Evolutionary conservation across 2,113 vertebrate genomes (phyloP), one percentile per base, ranked within the genome.

Genomic region (Pseudopodoces humilis): DNA sequence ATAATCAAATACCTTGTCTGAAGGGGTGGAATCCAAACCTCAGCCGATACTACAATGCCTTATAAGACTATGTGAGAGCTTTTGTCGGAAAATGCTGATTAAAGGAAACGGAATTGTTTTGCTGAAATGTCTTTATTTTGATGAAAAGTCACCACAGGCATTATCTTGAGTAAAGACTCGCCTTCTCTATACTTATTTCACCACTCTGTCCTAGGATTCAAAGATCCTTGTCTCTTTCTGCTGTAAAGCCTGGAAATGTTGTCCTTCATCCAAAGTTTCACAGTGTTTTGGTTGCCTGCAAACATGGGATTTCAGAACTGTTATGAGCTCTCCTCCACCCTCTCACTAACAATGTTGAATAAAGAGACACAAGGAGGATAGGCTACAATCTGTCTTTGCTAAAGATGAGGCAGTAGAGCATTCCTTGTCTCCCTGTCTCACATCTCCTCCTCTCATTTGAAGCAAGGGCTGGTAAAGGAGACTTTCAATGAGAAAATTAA

Each of bases 1-100:
- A 77, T 3, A 21, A 81, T 55, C 24, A 77, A 69, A 76, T 59
- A 70, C 33, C 13, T 81, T 44, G 8, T 82, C 31, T 80, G 53
- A 84, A 86, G n/a, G 30, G 37, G 72, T 60, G 44, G 58, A 95
- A 94, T 71, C 41, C 41, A 47, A 86, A 86, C 35, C 65, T 92
- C 82, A 68, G 52, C 21, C 35, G 37, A 81, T 56, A 63, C 23
- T 75, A 75, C 31, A 92, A 78, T 58, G 46, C 69, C 90, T 94
- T 96, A 94, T 86, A 91, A 92, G 86, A 35, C 69, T 60, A 81
- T 16, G 65, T 8, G 22, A 88, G 58, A 88, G 44, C 39, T 71
- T 90, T 62, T 76, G 77, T 85, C 13, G 18, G 94, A 96, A 97
- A 97, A 76, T 79, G 96, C 92, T 97, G 93, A 96, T 76, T 72